phyloP scores from a whole-genome alignment of 2,888 invertebrate genomes.

The Orchesella flavescens region DNA sequence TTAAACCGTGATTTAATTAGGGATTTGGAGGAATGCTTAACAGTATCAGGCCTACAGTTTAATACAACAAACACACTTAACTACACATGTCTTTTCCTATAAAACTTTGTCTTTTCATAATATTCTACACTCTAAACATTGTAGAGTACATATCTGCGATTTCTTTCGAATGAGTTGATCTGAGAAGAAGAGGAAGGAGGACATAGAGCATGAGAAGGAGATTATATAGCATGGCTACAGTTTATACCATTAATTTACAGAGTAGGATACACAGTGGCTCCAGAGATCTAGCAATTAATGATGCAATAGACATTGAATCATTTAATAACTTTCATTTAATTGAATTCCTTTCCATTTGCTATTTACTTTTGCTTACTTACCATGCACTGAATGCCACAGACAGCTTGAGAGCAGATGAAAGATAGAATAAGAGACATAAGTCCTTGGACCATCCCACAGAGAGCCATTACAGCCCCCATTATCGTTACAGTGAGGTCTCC shows the following conservation, averaged over 20 bases:
- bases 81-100: no score
- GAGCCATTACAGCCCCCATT: constrained; percentile 68
- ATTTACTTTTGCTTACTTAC: constrained; percentile 43
- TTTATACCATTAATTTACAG: constrained; percentile 4
- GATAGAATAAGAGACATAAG: constrained; percentile 68
- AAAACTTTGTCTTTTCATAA: no score
- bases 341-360: neutral
- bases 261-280: constrained; percentile 70
- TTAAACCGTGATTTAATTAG: no score
- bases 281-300: constrained; percentile 65
- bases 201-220: no score
- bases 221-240: no score
- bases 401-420: constrained; percentile 69
- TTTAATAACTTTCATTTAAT: constrained; percentile 27
- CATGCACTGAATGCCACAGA: constrained; percentile 71
- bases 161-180: neutral
- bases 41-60: no score
- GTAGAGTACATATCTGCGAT: neutral
- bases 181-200: no score
- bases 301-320: constrained; percentile 21
- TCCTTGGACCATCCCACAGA: constrained; percentile 69
- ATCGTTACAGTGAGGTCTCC: constrained; percentile 65
- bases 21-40: no score
- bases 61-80: no score
- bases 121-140: neutral